phyloP scores from a whole-genome alignment of 2,888 invertebrate genomes.

The Apodemia hepburni region DNA sequence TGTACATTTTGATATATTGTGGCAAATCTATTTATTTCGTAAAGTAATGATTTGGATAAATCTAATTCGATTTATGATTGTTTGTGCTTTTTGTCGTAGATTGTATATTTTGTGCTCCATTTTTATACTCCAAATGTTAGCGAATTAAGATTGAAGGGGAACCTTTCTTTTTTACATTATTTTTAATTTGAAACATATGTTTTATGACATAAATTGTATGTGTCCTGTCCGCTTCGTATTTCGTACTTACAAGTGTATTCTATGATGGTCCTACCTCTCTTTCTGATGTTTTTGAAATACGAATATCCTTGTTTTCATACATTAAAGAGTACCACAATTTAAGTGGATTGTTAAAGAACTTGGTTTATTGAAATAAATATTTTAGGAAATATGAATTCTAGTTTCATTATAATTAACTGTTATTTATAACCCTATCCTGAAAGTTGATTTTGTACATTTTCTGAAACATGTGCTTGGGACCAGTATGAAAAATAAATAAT shows the following conservation, averaged over 20 bases:
- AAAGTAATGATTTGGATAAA: conserved; percentile 6
- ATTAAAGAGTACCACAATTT: conserved; percentile 52
- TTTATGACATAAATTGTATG: conserved; percentile 1
- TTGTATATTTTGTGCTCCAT: conserved; percentile 5
- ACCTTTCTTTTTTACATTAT: not conserved
- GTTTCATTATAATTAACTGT: conserved; percentile 14
- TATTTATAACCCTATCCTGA: not conserved
- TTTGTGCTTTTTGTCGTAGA: conserved; percentile 8
- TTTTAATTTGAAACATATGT: not conserved
- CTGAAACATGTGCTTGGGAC: too few relatives aligned
- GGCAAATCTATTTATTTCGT: conserved; percentile 16
- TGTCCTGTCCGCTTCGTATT: conserved; percentile 32
- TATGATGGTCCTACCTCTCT: conserved; percentile 48
- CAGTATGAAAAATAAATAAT: too few relatives aligned
- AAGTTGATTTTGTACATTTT: too few relatives aligned
- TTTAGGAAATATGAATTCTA: conserved; percentile 33
- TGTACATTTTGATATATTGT: conserved; percentile 18
- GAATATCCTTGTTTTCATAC: conserved; percentile 46
- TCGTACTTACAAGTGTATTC: conserved; percentile 48
- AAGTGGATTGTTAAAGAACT: conserved; percentile 61
- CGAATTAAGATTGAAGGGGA: not conserved
- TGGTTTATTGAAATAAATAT: conserved; percentile 49
- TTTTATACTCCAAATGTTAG: conserved; percentile 1
- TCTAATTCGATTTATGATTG: conserved; percentile 7
- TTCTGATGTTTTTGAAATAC: conserved; percentile 33